phyloP scores from a whole-genome alignment of 2,888 invertebrate species.

The Nymphalis polychloros region DNA sequence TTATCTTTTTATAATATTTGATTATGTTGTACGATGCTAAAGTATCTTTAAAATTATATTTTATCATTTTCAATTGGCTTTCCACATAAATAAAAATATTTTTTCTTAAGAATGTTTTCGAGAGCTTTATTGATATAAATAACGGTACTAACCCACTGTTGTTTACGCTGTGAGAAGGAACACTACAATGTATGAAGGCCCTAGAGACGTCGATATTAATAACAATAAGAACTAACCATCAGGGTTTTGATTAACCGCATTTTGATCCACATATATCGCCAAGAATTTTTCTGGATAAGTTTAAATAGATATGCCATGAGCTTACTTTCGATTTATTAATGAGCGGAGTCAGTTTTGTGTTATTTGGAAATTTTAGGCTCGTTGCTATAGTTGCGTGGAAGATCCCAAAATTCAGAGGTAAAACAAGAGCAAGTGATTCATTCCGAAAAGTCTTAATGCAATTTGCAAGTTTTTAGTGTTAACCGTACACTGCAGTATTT shows the following conservation, averaged over 20 bases:
- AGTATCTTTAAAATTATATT: too few species aligned
- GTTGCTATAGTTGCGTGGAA: too few species aligned
- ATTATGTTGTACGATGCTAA: too few species aligned
- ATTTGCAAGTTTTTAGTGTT: too few species aligned
- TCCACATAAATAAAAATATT: too few species aligned
- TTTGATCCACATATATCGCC: slow-evolving; percentile 26
- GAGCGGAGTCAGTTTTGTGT: neutral
- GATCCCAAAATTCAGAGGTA: too few species aligned
- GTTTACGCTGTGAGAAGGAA: slow-evolving; percentile 15
- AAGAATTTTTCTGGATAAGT: neutral
- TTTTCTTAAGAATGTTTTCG: neutral
- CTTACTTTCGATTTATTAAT: neutral
- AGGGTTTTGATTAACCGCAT: slow-evolving; percentile 34
- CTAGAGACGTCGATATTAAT: slow-evolving; percentile 27
- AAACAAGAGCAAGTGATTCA: too few species aligned
- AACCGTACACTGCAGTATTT: too few species aligned
- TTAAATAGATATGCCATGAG: neutral
- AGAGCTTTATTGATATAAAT: slow-evolving; percentile 4
- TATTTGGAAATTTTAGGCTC: too few species aligned
- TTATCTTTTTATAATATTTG: too few species aligned
- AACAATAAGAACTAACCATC: slow-evolving; percentile 29
- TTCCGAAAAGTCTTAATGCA: too few species aligned
- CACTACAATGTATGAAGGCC: slow-evolving; percentile 12
- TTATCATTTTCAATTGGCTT: neutral
- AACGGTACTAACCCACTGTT: slow-evolving; percentile 1